Evolutionary conservation across 2,888 invertebrate species (phyloP).

Genomic region (Eledone cirrhosa): DNA sequence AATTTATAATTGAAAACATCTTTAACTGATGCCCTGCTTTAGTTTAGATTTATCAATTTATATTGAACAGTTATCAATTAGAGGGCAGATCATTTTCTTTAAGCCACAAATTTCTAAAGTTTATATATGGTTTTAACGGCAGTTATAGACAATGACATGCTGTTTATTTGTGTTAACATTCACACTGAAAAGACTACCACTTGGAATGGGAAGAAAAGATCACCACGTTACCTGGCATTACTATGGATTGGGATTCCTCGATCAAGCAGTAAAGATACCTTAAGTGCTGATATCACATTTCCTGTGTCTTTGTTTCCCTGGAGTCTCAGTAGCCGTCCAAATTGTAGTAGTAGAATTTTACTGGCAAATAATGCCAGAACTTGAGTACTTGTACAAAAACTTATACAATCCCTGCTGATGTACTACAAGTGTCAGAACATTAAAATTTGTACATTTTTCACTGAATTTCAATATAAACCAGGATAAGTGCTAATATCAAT

Average conservation of each 20-base stretch:
- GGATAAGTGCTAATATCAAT: conserved; percentile 24
- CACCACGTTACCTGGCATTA: conserved; percentile 30
- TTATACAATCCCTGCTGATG: conserved; percentile 25
- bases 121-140: conserved; percentile 1
- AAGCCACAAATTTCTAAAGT: conserved; percentile 19
- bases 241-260: conserved; percentile 25
- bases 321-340: conserved; percentile 26
- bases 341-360: conserved; percentile 24
- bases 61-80: neutral
- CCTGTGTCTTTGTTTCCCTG: conserved; percentile 24
- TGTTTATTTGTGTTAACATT: conserved; percentile 21
- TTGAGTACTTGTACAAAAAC: conserved; percentile 24
- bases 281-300: conserved; percentile 27
- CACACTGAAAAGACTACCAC: conserved; percentile 29
- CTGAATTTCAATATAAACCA: conserved; percentile 15
- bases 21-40: conserved; percentile 20
- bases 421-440: conserved; percentile 24
- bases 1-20: conserved; percentile 23
- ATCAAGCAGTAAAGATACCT: conserved; percentile 28
- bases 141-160: conserved; percentile 28
- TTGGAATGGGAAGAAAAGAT: conserved; percentile 30
- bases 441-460: conserved; percentile 7
- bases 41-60: conserved; percentile 16
- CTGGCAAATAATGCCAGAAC: conserved; percentile 25
- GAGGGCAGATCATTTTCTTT: conserved; percentile 24